These are phyloP conservation scores for Entomobrya multifasciata DNA, from an alignment of 2,888 invertebrate species.

Conservation along the genomic window DNA sequence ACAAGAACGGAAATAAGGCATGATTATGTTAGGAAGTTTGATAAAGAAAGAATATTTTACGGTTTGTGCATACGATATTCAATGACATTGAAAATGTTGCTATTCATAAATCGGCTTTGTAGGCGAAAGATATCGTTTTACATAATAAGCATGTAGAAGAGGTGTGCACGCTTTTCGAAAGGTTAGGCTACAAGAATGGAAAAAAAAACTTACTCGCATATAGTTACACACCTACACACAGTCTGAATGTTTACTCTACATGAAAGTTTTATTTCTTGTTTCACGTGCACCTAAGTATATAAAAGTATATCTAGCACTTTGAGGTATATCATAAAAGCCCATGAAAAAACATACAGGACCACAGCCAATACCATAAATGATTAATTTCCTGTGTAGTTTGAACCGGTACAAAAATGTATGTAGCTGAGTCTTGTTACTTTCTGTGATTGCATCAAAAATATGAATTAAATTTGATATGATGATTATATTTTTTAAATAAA, in stretches of 20 bases:
- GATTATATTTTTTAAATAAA: constrained; percentile 20
- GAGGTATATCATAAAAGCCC: background rate
- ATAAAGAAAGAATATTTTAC: background rate
- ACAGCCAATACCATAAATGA: constrained; percentile 53
- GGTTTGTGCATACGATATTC: background rate
- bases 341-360: background rate
- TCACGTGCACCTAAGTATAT: background rate
- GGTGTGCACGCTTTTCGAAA: background rate
- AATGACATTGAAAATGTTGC: constrained; percentile 24
- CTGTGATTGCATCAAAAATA: constrained; percentile 43
- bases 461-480: background rate
- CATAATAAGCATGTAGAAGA: constrained; percentile 30
- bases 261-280: constrained; percentile 15
- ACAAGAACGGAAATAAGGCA: constrained; percentile 33
- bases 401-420: constrained; percentile 3
- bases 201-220: constrained; percentile 27
- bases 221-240: background rate
- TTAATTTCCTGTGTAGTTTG: constrained; percentile 49
- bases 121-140: constrained; percentile 33
- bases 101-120: constrained; percentile 25
- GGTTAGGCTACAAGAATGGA: constrained; percentile 2
- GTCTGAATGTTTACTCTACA: background rate
- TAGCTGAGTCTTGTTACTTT: background rate
- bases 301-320: background rate
- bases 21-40: background rate